Evolutionary conservation across 2,113 vertebrate genomes (phyloP), one percentile per base, ranked within the genome.

Genomic region (Campylomormyrus tamandua): DNA sequence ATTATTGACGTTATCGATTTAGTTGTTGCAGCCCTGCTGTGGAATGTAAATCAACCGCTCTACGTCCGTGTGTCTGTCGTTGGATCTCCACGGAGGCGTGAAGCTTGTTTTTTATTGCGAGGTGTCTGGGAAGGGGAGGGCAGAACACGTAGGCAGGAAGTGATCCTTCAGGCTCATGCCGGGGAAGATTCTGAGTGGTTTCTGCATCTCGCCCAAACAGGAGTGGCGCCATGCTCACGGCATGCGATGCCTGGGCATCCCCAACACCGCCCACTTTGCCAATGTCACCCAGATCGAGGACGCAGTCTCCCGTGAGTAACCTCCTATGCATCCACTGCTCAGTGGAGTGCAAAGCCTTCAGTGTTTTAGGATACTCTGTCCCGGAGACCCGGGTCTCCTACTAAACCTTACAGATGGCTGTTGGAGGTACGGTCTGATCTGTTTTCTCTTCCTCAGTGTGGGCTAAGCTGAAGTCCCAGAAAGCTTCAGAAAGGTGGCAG

Each of bases 281-380:
- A 99, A 99, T 0, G 98, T 99, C 94, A 99, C 98, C 0, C 98
- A 99, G 96, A 99, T 99, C 0, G 98, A 99, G 93, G 98, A 99
- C 8, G 98, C 98, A 0, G 98, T 99, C 88, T 98, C 98, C 0
- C 74, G 98, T 99, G 95, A 98, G 97, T 96, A 56, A 39, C 3
- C 24, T 11, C 5, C 2, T 2, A 39, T 7, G 70, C 10, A 0
- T 6, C 35, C 15, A 3, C 74, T 0, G 6, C 35, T 80, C 62
- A 11, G 62, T 70, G 10, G 62, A 31, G n/a, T 13, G 1, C n/a
- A 13, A n/a, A 77, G 35, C 5, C 35, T 19, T 35, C 70, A 39
- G 11, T 27, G 58, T 62, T 74, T 39, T 5, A 17, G 11, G 21
- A 2, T 39, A 15, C 13, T 77, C 9, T 8, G 31, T 15, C 70